phyloP scores from a whole-genome alignment of 2,113 vertebrate species.

The Sebastes fasciatus region DNA sequence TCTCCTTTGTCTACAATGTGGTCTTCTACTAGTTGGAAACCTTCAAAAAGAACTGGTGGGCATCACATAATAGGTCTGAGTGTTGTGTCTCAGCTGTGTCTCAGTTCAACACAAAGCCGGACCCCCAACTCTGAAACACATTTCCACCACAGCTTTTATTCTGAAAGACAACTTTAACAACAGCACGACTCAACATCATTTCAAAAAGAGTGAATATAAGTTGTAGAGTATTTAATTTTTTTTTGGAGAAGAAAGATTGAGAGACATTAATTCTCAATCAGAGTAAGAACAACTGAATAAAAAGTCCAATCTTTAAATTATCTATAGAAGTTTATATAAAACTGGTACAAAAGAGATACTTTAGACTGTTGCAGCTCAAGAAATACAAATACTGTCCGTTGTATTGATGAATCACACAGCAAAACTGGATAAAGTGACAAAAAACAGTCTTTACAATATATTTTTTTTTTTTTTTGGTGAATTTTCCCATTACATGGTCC shows the following conservation, averaged over 20 bases:
- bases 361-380: neutral
- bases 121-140: neutral
- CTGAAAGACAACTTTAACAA: neutral
- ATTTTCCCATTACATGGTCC: slow-evolving; percentile 23
- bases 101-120: neutral
- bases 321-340: neutral
- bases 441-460: neutral
- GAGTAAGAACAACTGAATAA: too few relatives aligned
- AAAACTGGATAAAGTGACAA: neutral
- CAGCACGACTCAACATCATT: neutral
- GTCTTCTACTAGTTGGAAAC: neutral
- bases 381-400: neutral
- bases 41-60: neutral
- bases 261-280: too few relatives aligned
- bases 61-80: neutral
- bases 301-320: neutral
- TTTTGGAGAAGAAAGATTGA: neutral
- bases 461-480: neutral
- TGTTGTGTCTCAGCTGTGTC: neutral
- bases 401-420: neutral
- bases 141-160: too few relatives aligned
- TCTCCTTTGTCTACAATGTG: neutral
- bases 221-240: neutral
- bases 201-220: neutral
- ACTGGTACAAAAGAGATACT: neutral